phyloP scores from a whole-genome alignment of 2,888 invertebrate genomes.

The Acrobasis suavella region DNA sequence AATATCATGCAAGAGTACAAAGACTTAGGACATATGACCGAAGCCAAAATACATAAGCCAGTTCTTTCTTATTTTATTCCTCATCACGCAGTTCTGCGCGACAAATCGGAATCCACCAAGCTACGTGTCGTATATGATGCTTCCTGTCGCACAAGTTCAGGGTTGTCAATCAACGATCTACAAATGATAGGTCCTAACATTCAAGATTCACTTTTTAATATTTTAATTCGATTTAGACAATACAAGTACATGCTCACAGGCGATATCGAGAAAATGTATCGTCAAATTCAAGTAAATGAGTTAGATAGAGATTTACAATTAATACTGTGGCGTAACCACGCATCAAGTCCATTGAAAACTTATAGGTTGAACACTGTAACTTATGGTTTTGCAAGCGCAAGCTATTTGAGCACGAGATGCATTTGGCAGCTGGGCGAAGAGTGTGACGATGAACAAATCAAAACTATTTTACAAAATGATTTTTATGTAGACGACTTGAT shows the following conservation, averaged over 20 bases:
- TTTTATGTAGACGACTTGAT: too few relatives aligned
- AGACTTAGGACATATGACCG: neutral
- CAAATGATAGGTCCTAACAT: too few relatives aligned
- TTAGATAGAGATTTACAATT: conserved; percentile 16
- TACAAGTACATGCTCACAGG: neutral
- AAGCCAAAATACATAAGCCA: neutral
- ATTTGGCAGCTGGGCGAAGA: neutral
- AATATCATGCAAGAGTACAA: neutral
- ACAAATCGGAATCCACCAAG: too few relatives aligned
- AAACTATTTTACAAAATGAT: too few relatives aligned
- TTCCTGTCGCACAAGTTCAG: neutral
- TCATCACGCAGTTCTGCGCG: neutral
- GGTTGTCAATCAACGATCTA: conserved; percentile 1
- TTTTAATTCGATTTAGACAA: neutral
- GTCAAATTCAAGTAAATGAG: conserved; percentile 11
- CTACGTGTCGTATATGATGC: neutral
- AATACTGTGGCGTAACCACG: conserved; percentile 2
- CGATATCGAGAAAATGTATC: conserved; percentile 18
- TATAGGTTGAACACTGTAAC: too few relatives aligned
- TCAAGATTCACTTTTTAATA: conserved; percentile 4
- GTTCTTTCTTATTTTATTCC: neutral
- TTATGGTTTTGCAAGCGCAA: too few relatives aligned
- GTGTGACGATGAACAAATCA: neutral
- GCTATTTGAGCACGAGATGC: too few relatives aligned
- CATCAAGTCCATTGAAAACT: neutral